phyloP scores from a whole-genome alignment of 2,113 vertebrate species.

The Triplophysa rosa region DNA sequence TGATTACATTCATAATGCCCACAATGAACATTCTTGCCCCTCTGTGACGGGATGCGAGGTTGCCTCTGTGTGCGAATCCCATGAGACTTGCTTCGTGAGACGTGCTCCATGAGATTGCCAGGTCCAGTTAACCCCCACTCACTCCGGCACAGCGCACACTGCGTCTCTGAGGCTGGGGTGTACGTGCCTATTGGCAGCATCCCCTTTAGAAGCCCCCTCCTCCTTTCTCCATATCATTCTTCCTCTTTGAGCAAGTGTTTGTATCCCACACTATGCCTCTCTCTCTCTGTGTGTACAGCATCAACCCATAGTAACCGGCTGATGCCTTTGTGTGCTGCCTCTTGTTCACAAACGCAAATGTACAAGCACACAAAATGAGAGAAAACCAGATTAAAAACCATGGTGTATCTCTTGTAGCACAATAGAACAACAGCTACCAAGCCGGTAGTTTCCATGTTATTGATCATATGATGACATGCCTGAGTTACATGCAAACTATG shows the following conservation, averaged over 20 bases:
- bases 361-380: slow-evolving; percentile 21
- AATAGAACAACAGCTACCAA: slow-evolving; percentile 45
- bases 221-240: slow-evolving; percentile 21
- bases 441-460: slow-evolving; percentile 38
- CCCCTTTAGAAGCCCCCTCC: slow-evolving; percentile 51
- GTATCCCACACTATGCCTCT: slow-evolving; percentile 31
- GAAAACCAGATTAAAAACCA: slow-evolving; percentile 55
- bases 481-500: neutral
- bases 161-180: slow-evolving; percentile 48
- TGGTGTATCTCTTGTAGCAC: slow-evolving; percentile 38
- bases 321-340: slow-evolving; percentile 46
- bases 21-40: slow-evolving; percentile 64
- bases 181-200: slow-evolving; percentile 72
- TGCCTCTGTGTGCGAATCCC: slow-evolving; percentile 52
- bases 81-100: slow-evolving; percentile 54
- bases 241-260: slow-evolving; percentile 37
- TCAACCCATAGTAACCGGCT: slow-evolving; percentile 61
- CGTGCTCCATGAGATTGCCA: slow-evolving; percentile 41
- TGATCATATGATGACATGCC: slow-evolving; percentile 10
- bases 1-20: slow-evolving; percentile 67
- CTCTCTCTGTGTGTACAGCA: slow-evolving; percentile 46
- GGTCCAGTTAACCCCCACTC: neutral
- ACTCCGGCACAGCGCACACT: neutral
- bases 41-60: slow-evolving; percentile 58
- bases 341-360: slow-evolving; percentile 23